Evolutionary conservation across 1,140 invertebrate species (phyloP), one percentile per base, ranked within the genome.

Genomic region (Cylas formicarius): DNA sequence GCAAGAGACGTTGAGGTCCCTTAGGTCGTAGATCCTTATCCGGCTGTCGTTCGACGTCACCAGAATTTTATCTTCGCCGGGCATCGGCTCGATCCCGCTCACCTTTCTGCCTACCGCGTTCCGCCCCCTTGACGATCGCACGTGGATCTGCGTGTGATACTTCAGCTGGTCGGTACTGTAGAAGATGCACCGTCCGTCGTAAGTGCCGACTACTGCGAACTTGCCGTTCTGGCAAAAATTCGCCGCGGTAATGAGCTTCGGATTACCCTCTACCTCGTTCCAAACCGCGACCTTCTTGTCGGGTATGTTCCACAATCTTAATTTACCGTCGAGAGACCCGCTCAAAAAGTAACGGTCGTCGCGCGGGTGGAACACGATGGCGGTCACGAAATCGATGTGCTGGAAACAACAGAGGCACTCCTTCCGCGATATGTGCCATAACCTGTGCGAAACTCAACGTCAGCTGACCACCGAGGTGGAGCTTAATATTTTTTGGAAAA

Each of bases 381-480:
- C 92, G 0, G 95, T 98, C 13, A 98, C 94, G 71, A 97, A 97
- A 69, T 98, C 95, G 54, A 97, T 95, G 62, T 98, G 95, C 65
- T 98, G 94, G 67, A 99, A 99, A 66, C 92, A 96, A 67, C 95
- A 98, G 0, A 99, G 75, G 63, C 96, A 99, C 67, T 98, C 95
- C 58, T 90, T 85, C 14, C 93, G 70, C 0, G 91, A 95, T 49
- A 98, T 92, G 63, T 99, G 96, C 95, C 95, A 99, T 27, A 98
- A 70, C 21, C 45, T 47, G 17, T 16, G 20, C 24, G 19, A 41
- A 27, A 26, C n/a, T n/a, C n/a, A n/a, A n/a, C n/a, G n/a, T n/a
- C n/a, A n/a, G n/a, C n/a, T n/a, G n/a, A n/a, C n/a, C n/a, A n/a
- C n/a, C n/a, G n/a, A n/a, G n/a, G n/a, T n/a, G n/a, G n/a, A n/a